Evolutionary conservation across 2,888 invertebrate genomes (phyloP).

Genomic region (Patella pellucida): DNA sequence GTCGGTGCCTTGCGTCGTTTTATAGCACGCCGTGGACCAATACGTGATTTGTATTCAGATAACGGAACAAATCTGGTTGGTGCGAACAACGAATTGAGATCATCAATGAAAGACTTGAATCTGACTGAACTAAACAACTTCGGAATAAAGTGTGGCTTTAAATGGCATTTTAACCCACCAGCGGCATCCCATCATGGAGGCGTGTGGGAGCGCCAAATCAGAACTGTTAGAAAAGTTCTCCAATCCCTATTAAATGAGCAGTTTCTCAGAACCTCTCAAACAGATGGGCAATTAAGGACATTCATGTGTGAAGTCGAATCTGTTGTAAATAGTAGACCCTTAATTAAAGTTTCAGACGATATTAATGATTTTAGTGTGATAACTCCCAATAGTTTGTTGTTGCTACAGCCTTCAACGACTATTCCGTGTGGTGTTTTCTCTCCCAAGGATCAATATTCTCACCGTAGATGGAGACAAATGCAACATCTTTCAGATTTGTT

Average conservation of each 20-base stretch:
- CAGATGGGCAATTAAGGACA: conserved; percentile 32
- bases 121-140: conserved; percentile 19
- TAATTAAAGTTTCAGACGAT: conserved; percentile 24
- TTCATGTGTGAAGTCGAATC: conserved; percentile 35
- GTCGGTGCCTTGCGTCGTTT: conserved; percentile 29
- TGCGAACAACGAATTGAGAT: conserved; percentile 30
- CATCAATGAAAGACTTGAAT: conserved; percentile 29
- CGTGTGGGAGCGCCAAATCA: conserved; percentile 37
- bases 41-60: conserved; percentile 19
- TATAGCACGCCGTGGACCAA: conserved; percentile 23
- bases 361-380: conserved; percentile 25
- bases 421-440: conserved; percentile 32
- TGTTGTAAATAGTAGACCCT: conserved; percentile 32
- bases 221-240: conserved; percentile 29
- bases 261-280: conserved; percentile 6
- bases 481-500: conserved; percentile 36
- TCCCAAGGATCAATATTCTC: conserved; percentile 29
- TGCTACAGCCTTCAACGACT: conserved; percentile 3
- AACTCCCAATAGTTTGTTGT: conserved; percentile 36
- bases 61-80: conserved; percentile 36
- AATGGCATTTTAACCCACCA: conserved; percentile 38
- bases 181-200: conserved; percentile 35
- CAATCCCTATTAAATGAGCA: conserved; percentile 26
- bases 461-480: conserved; percentile 35
- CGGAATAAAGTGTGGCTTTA: conserved; percentile 24